Conservation (phyloP, 2,113 vertebrate species). For the Serinus canaria region DNA sequence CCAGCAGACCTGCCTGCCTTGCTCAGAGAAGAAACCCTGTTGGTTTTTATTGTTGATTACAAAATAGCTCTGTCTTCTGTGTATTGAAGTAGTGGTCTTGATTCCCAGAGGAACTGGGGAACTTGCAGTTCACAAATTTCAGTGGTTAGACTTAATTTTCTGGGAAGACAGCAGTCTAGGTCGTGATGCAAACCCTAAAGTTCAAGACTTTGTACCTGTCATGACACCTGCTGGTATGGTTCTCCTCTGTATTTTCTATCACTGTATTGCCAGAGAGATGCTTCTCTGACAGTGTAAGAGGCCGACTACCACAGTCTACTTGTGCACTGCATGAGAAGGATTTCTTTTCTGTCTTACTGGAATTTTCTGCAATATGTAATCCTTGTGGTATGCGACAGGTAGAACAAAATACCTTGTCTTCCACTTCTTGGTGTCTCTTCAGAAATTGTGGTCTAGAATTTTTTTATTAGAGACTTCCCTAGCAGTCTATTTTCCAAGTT, state of each 20-base stretch:
- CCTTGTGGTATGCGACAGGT: not conserved
- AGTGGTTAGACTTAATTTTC: not conserved
- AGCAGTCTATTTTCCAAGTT: not conserved
- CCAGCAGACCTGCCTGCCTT: not conserved
- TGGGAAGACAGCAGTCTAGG: not conserved
- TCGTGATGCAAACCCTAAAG: not conserved
- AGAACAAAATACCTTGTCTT: not conserved
- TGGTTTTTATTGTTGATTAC: not conserved
- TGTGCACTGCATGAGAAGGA: not conserved
- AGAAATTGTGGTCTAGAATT: not conserved
- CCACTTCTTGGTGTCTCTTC: not conserved
- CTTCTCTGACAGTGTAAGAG: not conserved
- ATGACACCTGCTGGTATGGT: not conserved
- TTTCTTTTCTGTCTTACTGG: not conserved
- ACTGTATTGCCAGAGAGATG: not conserved
- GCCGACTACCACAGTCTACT: rapidly evolving
- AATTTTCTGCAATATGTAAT: not conserved
- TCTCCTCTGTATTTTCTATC: not conserved
- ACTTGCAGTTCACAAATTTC: not conserved
- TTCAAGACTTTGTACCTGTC: not conserved
- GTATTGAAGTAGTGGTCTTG: not conserved
- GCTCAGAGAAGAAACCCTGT: not conserved
- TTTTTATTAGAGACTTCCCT: not conserved
- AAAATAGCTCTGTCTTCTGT: not conserved
- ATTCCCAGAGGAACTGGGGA: not conserved